Conservation (phyloP, 2,888 invertebrate genomes). For the Ethmia dodecea region DNA sequence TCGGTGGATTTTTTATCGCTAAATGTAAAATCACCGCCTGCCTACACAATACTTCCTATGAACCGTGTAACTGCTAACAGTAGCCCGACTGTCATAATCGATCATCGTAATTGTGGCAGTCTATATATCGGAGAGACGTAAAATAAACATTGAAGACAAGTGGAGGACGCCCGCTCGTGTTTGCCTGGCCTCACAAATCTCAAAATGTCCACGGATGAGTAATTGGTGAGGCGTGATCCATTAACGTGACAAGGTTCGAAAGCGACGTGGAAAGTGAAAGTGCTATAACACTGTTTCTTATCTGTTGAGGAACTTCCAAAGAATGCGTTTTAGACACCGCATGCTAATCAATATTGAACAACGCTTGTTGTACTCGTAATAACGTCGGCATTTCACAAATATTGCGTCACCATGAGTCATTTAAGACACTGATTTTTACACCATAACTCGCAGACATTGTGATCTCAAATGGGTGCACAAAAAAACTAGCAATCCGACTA, state of each 20-base stretch:
- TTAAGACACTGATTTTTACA: too few species aligned
- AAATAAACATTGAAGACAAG: constrained; percentile 55
- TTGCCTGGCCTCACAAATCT: constrained; percentile 39
- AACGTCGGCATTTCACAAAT: constrained; percentile 37
- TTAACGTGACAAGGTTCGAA: constrained; percentile 33
- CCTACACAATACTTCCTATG: constrained; percentile 42
- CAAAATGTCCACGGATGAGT: constrained; percentile 33
- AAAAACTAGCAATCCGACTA: too few species aligned
- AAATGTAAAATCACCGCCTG: constrained; percentile 32
- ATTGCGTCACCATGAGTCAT: constrained; percentile 46
- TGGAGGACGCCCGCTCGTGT: constrained; percentile 45
- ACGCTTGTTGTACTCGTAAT: constrained; percentile 42
- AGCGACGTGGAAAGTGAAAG: constrained; percentile 36
- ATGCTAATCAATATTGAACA: constrained; percentile 57
- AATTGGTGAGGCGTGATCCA: constrained; percentile 31
- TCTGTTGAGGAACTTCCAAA: constrained; percentile 28
- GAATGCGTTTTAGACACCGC: constrained; percentile 42
- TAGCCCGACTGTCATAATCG: constrained; percentile 52
- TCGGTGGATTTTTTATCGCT: constrained; percentile 45
- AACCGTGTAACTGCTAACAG: constrained; percentile 42
- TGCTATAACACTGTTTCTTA: constrained; percentile 27
- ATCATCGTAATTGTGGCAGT: constrained; percentile 52
- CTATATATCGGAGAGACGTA: constrained; percentile 34
- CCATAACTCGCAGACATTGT: too few species aligned
- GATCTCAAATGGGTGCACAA: too few species aligned